phyloP scores from a whole-genome alignment of 2,113 vertebrate genomes.

The Gadus macrocephalus region DNA sequence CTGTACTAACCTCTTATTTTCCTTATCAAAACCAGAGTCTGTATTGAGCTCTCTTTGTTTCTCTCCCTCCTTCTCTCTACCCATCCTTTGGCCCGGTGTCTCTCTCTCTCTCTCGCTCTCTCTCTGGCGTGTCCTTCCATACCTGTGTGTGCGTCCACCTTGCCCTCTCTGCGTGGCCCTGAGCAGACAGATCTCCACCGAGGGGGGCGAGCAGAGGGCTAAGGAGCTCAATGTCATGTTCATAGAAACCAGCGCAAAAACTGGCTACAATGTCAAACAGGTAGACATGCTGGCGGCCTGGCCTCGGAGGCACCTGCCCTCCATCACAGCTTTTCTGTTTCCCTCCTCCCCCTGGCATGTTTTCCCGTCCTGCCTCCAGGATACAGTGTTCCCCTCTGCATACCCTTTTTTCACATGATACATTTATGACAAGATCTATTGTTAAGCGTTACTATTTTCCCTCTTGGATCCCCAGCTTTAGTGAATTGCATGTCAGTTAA shows the following conservation, averaged over 20 bases:
- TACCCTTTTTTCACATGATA: too few relatives aligned
- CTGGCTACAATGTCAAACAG: conserved; percentile 96
- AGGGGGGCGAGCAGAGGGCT: conserved; percentile 92
- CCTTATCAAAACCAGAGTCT: conserved; percentile 33
- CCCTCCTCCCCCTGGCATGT: too few relatives aligned
- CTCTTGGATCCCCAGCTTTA: too few relatives aligned
- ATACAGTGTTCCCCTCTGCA: neutral
- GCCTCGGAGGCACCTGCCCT: conserved; percentile 29
- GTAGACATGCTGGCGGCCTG: conserved; percentile 64
- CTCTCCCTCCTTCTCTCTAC: conserved; percentile 45
- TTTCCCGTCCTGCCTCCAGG: neutral
- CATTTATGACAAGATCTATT: too few relatives aligned
- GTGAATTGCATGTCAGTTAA: too few relatives aligned
- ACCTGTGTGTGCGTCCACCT: conserved; percentile 51
- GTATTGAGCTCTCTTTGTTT: conserved; percentile 52
- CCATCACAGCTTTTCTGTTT: too few relatives aligned
- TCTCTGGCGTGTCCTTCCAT: conserved; percentile 40
- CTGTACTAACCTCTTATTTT: conserved; percentile 19
- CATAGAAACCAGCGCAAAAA: conserved; percentile 95
- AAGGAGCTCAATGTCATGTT: conserved; percentile 97
- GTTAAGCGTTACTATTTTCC: too few relatives aligned
- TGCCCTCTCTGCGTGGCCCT: conserved; percentile 53
- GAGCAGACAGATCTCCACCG: conserved; percentile 92
- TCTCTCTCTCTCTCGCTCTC: conserved; percentile 39
- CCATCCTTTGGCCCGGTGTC: conserved; percentile 33